Conservation (phyloP, 2,113 vertebrate genomes). For the Hiodon alosoides region DNA sequence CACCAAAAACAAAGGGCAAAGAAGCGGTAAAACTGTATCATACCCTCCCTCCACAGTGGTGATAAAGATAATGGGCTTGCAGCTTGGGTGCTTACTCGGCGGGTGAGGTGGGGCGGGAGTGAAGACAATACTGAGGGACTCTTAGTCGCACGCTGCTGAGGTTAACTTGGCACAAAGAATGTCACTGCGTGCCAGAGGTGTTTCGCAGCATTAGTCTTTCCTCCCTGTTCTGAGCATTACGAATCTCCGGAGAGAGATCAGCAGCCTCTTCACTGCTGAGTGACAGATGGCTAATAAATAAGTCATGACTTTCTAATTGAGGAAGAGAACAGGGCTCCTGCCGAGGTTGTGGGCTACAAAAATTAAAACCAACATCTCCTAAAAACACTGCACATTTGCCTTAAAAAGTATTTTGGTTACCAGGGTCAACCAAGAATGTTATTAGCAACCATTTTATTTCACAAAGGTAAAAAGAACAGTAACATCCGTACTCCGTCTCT, state of each 20-base stretch:
- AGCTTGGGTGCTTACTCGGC: neutral
- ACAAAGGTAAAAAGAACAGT: no score
- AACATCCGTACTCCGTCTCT: no score
- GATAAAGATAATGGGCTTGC: neutral
- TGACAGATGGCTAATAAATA: conserved; percentile 19
- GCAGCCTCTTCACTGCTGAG: conserved; percentile 4
- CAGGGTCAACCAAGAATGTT: no score
- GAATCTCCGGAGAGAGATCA: neutral
- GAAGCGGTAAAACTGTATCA: neutral
- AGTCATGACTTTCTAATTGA: conserved; percentile 12
- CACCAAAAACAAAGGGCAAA: neutral
- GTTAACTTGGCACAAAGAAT: neutral
- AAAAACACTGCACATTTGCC: no score
- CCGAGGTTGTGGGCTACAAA: neutral
- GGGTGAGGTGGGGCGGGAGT: neutral
- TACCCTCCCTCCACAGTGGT: neutral
- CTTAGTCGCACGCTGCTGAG: neutral
- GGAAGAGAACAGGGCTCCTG: conserved; percentile 6
- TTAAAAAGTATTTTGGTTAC: no score
- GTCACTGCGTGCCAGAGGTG: neutral
- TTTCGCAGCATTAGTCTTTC: neutral
- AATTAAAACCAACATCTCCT: no score
- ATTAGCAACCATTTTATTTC: no score
- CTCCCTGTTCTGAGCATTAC: neutral
- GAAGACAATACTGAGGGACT: neutral